Percentiles rank a stretch among this genome's conserved stretches.
Conservation (phyloP, 2,113 vertebrate species). For the Rhipidura dahli region DNA sequence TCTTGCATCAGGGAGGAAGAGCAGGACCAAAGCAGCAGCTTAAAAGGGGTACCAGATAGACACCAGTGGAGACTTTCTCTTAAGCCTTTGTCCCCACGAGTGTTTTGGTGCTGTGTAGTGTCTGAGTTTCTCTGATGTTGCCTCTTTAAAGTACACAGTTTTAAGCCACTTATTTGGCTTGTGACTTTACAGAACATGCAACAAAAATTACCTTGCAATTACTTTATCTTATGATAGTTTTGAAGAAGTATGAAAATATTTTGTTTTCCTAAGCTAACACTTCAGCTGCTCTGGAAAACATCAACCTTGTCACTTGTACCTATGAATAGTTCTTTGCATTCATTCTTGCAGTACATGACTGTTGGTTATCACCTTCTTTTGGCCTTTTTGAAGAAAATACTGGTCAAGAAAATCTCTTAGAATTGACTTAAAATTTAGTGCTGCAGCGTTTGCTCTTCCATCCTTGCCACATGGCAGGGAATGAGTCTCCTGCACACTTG, state of each 20-base stretch:
- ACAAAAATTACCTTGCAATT: background rate
- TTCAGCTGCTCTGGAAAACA: background rate
- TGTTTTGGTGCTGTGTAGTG: background rate
- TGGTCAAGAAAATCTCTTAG: background rate
- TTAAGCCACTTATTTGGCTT: background rate
- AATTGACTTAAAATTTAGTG: background rate
- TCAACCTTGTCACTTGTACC: background rate
- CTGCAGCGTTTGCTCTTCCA: background rate
- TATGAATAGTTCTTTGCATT: background rate
- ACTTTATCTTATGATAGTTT: background rate
- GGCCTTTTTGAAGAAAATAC: background rate
- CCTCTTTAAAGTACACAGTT: background rate
- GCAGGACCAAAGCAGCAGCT: background rate
- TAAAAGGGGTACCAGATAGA: background rate
- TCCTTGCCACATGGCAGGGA: fast-evolving
- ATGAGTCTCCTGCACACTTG: background rate
- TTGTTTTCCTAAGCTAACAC: background rate
- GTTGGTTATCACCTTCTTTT: background rate
- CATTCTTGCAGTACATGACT: background rate
- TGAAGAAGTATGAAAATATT: background rate
- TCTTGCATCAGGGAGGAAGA: background rate
- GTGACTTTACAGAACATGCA: background rate
- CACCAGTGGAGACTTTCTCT: background rate
- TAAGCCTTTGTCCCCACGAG: background rate
- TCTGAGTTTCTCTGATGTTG: background rate